These are phyloP conservation scores for Himantopus leucocephalus DNA, from an alignment of 2,113 vertebrate genomes.

Conservation along the genomic window DNA sequence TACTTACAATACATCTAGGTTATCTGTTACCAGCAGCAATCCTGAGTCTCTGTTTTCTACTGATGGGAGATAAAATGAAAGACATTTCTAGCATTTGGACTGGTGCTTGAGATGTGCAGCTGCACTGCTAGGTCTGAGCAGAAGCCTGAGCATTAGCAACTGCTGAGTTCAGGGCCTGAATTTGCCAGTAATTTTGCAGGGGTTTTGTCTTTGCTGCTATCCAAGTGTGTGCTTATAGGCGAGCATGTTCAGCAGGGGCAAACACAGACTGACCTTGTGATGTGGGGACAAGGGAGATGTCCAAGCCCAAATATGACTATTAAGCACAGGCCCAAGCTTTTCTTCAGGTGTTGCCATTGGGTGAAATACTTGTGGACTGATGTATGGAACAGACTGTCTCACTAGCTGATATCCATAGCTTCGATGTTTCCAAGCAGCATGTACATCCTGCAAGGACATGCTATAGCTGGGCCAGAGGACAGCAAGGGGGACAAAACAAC, in stretches of 20 bases:
- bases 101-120: background rate
- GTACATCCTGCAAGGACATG: background rate
- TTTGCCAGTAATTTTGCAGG: background rate
- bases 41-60: background rate
- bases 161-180: background rate
- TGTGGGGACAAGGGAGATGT: fast-evolving
- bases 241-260: fast-evolving
- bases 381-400: background rate
- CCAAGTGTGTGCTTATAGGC: background rate
- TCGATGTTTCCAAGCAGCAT: background rate
- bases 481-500: background rate
- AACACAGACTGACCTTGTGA: fast-evolving
- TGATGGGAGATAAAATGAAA: background rate
- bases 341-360: background rate
- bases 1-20: background rate
- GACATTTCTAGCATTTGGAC: background rate
- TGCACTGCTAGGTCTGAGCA: background rate
- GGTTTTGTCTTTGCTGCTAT: background rate
- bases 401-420: background rate
- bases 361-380: background rate
- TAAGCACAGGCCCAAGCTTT: background rate
- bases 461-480: fast-evolving
- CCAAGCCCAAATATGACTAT: background rate
- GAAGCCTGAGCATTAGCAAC: background rate
- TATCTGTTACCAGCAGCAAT: background rate